phyloP scores from a whole-genome alignment of 2,797 vertebrate species.

The Cossypha polioptera region DNA sequence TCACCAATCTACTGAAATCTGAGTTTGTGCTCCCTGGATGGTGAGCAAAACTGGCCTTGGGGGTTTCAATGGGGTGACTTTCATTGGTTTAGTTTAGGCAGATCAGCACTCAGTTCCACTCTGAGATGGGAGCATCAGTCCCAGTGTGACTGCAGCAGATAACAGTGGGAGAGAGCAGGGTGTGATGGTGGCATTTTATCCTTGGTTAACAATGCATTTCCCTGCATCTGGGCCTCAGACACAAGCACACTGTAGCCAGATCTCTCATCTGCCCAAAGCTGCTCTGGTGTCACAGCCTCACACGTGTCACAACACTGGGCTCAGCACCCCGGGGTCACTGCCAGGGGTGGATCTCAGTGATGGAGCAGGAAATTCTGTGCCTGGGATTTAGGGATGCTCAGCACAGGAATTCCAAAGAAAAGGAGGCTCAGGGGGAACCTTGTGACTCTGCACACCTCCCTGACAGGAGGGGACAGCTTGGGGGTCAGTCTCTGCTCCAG shows the following conservation, averaged over 20 bases:
- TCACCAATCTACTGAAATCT: neutral
- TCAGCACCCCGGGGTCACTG: rapidly evolving
- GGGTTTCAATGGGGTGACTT: neutral
- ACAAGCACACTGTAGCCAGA: rapidly evolving
- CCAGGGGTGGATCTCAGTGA: neutral
- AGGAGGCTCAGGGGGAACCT: neutral
- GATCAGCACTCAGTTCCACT: neutral
- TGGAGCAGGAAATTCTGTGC: neutral
- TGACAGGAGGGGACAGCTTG: too few species aligned
- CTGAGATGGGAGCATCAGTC: neutral
- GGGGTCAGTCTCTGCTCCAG: too few species aligned
- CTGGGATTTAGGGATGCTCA: neutral
- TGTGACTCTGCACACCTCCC: rapidly evolving
- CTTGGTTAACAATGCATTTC: neutral
- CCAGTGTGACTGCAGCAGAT: rapidly evolving
- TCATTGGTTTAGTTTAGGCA: neutral
- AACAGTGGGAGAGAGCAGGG: neutral
- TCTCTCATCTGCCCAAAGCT: neutral
- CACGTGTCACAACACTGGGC: rapidly evolving
- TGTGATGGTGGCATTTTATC: neutral
- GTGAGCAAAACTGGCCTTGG: neutral
- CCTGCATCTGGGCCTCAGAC: neutral
- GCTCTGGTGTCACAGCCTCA: neutral
- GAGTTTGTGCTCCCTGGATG: neutral
- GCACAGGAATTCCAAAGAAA: neutral